Evolutionary conservation across 64 coral and sea anemone species (phyloP), one percentile per base, ranked within the genome.

Genomic region (Pachyseris speciosa): DNA sequence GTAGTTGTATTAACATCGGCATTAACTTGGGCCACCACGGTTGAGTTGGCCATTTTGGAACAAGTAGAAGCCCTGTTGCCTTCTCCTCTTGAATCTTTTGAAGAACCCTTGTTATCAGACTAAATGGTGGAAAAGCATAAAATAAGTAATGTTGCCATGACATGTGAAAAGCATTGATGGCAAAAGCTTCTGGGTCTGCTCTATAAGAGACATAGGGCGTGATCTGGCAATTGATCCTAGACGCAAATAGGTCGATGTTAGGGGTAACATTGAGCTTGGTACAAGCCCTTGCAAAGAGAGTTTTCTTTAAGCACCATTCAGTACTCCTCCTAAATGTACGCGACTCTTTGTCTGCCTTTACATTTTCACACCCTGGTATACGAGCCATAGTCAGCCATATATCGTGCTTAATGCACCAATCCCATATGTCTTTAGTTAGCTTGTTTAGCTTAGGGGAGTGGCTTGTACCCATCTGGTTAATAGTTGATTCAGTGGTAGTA

Each of bases 291-390:
- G 61, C 11, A 11, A 7, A 74, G 37, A 86, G 64, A 2, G 33
- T 45, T 86, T 74, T 63, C 36, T 93, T 86, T 73, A 93, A 65
- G 17, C 53, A 42, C 83, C 73, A 87, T 75, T 93, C 91, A 67
- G 52, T 60, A 45, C 69, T 15, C 39, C 59, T 65, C 22, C 72
- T 48, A 44, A 70, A 58, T n/a, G 34, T 80, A 57, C 74, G 57
- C 9, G 84, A 93, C 41, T 87, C 84, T 58, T 70, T 70, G 73
- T 87, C 91, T 80, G 84, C 91, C 44, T 37, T 24, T 28, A 72
- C 44, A 65, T 93, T 87, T 1, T 43, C 9, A 22, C 37, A 24
- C 22, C 64, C 73, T 49, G 73, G 61, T 69, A 93, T 92, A 31
- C 58, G 81, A 24, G 70, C 90, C 28, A 61, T 73, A 6, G 16